Evolutionary conservation across 2,888 invertebrate genomes (phyloP), one percentile per base, ranked within the genome.

Genomic region (Euzetes globulus): DNA sequence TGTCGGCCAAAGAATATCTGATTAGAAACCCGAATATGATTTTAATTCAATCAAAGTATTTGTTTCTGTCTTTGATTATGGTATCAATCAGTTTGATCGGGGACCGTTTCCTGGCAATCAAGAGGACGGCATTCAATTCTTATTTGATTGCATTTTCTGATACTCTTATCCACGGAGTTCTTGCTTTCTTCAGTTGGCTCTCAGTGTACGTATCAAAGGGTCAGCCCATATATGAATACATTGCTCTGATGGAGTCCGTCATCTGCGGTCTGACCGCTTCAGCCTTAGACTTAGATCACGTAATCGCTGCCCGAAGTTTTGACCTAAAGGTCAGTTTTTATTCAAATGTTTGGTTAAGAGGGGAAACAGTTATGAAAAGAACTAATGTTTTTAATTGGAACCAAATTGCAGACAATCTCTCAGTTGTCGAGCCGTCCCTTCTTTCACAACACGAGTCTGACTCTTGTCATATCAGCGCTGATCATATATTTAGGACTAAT

Each of bases 271-370:
- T 73, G 29, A 50, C 65, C 13, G 47, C 73, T 11, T 27, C 68
- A 9, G 65, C 65, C 29, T 70, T 73, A 22, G 73, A 73, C 70
- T 68, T 73, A 1, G 73, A 73, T 68, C 73, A 73, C 27, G 50
- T 68, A 11, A 27, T 73, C 55, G 68, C 68, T 17, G 73, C 73
- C 17, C 47, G 45, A 50, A 45, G 65, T 68, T 19, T 73, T 55
- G 45, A 63, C 25, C 19, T 73, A 2, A 72, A 55, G 60, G 72
- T 72, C 11, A 50, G 71, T 45, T 11, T 52, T n/a, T 25, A n/a
- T 17, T 15, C 13, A 70, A 37, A 6, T 37, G 5, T 19, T 37
- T 41, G 27, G 27, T 7, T 71, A 17, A 47, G 29, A 19, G 15
- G 55, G 4, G 7, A 1, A 22, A 22, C n/a, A 55, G 22, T 17